Evolutionary conservation across 2,888 invertebrate species (phyloP).

Genomic region (Hypsopygia costalis): DNA sequence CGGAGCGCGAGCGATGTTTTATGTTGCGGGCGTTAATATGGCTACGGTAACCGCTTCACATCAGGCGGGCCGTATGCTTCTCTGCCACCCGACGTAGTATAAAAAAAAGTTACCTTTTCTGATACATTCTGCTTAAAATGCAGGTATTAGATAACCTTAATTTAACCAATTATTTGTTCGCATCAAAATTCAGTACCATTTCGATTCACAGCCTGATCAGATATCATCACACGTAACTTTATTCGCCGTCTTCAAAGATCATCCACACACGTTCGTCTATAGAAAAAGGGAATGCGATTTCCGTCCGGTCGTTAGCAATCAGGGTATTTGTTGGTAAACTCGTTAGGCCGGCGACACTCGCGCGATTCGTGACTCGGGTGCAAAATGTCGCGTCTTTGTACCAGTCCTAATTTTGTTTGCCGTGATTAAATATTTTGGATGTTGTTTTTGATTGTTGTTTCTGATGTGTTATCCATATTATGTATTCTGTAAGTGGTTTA

Average conservation of each 20-base stretch:
- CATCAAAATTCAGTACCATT: no score
- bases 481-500: no score
- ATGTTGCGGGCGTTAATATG: no score
- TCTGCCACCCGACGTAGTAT: no score
- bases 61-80: no score
- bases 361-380: conserved; percentile 15
- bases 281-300: conserved; percentile 9
- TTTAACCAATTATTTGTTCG: no score
- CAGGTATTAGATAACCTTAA: no score
- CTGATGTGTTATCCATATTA: no score
- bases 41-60: no score
- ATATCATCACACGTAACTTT: conserved; percentile 1
- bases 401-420: conserved; percentile 4
- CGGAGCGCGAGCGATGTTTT: no score
- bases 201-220: neutral
- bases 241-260: conserved; percentile 6
- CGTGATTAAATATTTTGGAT: conserved; percentile 8
- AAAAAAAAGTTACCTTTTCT: no score
- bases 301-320: conserved; percentile 19
- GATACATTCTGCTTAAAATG: no score
- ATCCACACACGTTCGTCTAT: conserved; percentile 7
- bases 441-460: neutral
- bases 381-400: conserved; percentile 2
- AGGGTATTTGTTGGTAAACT: conserved; percentile 17
- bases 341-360: conserved; percentile 18